Percentiles rank a stretch among this genome's conserved stretches.
Conservation (phyloP, 2,797 vertebrate genomes). For the Sparus aurata region DNA sequence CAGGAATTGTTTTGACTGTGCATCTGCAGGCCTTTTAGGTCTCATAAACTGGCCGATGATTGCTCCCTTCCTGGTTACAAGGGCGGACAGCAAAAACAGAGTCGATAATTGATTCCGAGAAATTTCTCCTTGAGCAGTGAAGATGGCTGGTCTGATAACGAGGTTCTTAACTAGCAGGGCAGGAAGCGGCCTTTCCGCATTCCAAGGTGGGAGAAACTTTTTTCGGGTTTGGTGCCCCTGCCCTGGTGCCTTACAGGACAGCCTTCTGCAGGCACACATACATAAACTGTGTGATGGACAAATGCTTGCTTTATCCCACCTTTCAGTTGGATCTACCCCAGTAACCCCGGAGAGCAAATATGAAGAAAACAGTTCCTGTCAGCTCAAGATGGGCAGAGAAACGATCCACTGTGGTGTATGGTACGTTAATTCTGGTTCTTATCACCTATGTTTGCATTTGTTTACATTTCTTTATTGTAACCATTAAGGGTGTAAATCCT, state of each 20-base stretch:
- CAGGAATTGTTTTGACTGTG: conserved; percentile 65
- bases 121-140: conserved; percentile 49
- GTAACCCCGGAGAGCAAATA: conserved; percentile 45
- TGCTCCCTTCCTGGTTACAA: conserved; percentile 82
- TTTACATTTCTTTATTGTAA: neutral
- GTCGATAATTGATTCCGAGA: conserved; percentile 65
- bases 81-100: conserved; percentile 43
- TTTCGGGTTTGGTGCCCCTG: conserved; percentile 23
- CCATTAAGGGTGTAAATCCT: neutral
- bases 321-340: neutral
- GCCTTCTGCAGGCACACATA: conserved; percentile 23
- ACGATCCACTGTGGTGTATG: conserved; percentile 83
- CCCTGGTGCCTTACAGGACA: neutral
- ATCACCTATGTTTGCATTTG: too few relatives aligned
- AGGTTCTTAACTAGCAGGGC: conserved; percentile 65
- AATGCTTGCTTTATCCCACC: neutral
- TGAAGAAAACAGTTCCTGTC: conserved; percentile 66
- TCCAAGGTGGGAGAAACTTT: conserved; percentile 66
- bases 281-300: neutral
- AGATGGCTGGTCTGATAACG: conserved; percentile 63
- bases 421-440: conserved; percentile 71
- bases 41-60: conserved; percentile 70
- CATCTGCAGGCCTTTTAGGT: conserved; percentile 59
- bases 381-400: conserved; percentile 85
- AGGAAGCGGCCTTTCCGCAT: conserved; percentile 87